These are phyloP conservation scores for Phrynocephalus vlangalii DNA, from an alignment of 2,797 vertebrate species.

Conservation along the genomic window DNA sequence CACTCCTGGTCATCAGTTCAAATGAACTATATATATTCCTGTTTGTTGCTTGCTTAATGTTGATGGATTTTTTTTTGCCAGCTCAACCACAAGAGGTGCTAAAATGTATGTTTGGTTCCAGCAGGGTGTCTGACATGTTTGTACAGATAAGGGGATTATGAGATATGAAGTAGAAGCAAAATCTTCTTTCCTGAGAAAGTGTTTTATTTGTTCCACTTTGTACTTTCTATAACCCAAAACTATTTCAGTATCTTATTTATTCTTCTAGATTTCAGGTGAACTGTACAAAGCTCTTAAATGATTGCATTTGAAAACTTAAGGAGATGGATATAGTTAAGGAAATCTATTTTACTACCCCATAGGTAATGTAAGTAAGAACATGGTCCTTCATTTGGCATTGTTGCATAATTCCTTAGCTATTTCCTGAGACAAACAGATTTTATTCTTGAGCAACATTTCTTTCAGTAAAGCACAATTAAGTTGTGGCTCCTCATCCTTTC, in stretches of 20 bases:
- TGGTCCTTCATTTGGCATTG: constrained; percentile 64
- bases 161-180: background rate
- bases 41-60: background rate
- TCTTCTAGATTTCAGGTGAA: constrained; percentile 61
- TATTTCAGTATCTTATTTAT: constrained; percentile 58
- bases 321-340: constrained; percentile 62
- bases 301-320: constrained; percentile 61
- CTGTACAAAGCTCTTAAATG: constrained; percentile 63
- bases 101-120: background rate
- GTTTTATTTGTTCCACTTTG: constrained; percentile 46
- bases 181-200: constrained; percentile 36
- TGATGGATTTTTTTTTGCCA: background rate
- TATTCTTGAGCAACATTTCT: constrained; percentile 73
- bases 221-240: constrained; percentile 31
- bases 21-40: background rate
- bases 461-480: constrained; percentile 69
- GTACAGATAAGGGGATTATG: constrained; percentile 1
- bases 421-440: constrained; percentile 68
- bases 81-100: background rate
- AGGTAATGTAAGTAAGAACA: constrained; percentile 65
- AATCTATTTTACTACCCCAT: constrained; percentile 64
- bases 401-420: constrained; percentile 67
- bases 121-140: background rate
- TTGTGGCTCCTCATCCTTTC: constrained; percentile 56
- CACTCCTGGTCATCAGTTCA: background rate